Conservation (phyloP, 1,140 invertebrate genomes). For the Telenomus remus region DNA sequence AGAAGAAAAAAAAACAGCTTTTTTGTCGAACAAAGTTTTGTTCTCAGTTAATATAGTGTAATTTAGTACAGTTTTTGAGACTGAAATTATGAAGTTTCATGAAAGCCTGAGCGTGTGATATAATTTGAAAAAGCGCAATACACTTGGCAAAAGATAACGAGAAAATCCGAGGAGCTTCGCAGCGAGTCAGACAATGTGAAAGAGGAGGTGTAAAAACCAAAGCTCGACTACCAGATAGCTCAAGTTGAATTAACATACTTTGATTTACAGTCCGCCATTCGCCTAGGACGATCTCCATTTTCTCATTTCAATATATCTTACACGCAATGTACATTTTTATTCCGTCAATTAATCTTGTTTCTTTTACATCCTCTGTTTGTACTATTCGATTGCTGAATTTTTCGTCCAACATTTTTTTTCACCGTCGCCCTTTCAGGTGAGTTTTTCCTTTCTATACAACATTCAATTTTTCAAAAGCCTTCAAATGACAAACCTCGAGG, state of each 20-base stretch:
- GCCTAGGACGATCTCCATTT: constrained; percentile 11
- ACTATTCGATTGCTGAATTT: no score
- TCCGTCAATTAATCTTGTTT: constrained; percentile 2
- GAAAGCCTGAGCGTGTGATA: constrained; percentile 17
- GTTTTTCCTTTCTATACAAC: no score
- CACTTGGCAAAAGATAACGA: constrained; percentile 33
- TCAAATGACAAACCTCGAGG: no score
- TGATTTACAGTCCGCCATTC: constrained; percentile 35
- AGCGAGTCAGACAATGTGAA: constrained; percentile 15
- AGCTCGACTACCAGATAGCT: constrained; percentile 13
- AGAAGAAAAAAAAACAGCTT: no score
- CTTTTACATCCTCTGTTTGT: no score
- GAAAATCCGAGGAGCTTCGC: constrained; percentile 34
- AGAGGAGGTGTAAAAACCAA: constrained; percentile 41
- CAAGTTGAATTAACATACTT: constrained; percentile 45
- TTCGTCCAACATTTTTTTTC: no score
- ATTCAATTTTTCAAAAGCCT: no score
- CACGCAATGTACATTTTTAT: constrained; percentile 5
- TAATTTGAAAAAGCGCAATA: constrained; percentile 45
- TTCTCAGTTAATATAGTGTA: background rate
- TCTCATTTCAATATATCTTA: constrained; percentile 1
- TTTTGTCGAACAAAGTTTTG: no score
- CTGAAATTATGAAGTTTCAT: background rate
- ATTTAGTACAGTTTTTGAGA: no score
- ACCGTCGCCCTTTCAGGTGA: no score